Percentiles rank a stretch among this genome's conserved stretches.
Conservation (phyloP, 2,888 invertebrate species). For the Drosophila macrospina region DNA sequence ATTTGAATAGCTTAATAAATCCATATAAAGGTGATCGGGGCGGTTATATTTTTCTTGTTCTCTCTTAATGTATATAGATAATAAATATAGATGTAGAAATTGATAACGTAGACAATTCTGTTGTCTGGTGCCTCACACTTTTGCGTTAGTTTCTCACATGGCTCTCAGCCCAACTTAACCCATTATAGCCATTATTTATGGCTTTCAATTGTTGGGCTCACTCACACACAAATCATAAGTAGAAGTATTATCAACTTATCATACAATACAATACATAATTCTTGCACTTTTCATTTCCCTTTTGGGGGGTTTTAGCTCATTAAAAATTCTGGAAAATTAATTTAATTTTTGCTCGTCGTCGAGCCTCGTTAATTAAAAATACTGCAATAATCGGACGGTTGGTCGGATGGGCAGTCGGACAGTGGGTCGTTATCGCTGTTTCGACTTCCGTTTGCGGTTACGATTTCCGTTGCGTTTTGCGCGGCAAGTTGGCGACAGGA, state of each 20-base stretch:
- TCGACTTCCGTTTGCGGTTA: slow-evolving; percentile 38
- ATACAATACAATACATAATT: slow-evolving; percentile 73
- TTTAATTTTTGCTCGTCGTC: slow-evolving; percentile 43
- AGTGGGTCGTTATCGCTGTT: slow-evolving; percentile 60
- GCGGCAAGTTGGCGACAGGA: slow-evolving; percentile 67
- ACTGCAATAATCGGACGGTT: slow-evolving; percentile 53
- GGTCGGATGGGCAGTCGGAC: slow-evolving; percentile 42
- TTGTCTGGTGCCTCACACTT: slow-evolving; percentile 56
- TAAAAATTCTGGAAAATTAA: slow-evolving; percentile 75
- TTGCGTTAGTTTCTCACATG: slow-evolving; percentile 76
- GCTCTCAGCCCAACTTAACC: slow-evolving; percentile 63
- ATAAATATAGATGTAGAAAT: slow-evolving; percentile 56
- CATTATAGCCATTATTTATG: slow-evolving; percentile 77
- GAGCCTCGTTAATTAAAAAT: slow-evolving; percentile 77
- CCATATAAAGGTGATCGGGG: slow-evolving; percentile 61
- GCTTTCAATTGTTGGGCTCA: slow-evolving; percentile 73
- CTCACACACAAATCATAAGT: slow-evolving; percentile 75
- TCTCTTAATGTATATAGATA: slow-evolving; percentile 24
- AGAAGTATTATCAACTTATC: slow-evolving; percentile 70
- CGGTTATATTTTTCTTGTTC: background rate
- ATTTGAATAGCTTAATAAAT: slow-evolving; percentile 78
- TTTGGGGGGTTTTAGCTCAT: slow-evolving; percentile 49
- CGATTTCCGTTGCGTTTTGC: slow-evolving; percentile 35
- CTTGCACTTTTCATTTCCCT: slow-evolving; percentile 72
- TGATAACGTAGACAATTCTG: slow-evolving; percentile 59